Conservation (phyloP, 2,888 invertebrate species). For the Cosmopolites sordidus region DNA sequence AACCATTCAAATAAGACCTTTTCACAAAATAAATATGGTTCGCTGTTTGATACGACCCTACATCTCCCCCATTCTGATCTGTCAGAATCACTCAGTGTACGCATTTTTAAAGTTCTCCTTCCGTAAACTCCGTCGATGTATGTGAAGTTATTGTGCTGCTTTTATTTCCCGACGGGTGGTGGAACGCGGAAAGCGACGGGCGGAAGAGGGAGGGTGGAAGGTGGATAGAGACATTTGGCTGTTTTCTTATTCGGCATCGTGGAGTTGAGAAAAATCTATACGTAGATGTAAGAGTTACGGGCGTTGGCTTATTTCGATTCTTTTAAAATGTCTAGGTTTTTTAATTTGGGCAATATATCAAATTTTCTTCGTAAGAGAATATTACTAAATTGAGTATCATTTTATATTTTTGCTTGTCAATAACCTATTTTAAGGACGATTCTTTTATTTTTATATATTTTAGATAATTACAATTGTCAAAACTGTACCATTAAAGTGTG, state of each 20-base stretch:
- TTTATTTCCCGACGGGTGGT: slow-evolving; percentile 5
- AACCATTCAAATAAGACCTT: too few species aligned
- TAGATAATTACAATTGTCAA: too few species aligned
- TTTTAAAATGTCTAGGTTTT: neutral
- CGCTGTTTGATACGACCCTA: too few species aligned
- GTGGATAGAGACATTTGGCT: slow-evolving; percentile 2
- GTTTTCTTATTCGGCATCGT: slow-evolving; percentile 1
- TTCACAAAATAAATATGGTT: too few species aligned
- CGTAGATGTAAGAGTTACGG: slow-evolving; percentile 1
- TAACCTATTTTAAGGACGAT: too few species aligned
- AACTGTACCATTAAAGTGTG: too few species aligned
- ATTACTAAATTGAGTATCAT: too few species aligned
- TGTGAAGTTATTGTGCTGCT: slow-evolving; percentile 11
- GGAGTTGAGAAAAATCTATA: slow-evolving; percentile 1
- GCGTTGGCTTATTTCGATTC: neutral
- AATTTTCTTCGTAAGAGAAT: too few species aligned
- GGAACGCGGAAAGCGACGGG: neutral
- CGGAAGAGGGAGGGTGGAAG: neutral
- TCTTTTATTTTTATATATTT: too few species aligned
- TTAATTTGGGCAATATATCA: too few species aligned
- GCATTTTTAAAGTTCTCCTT: slow-evolving; percentile 5
- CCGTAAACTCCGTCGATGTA: slow-evolving; percentile 7
- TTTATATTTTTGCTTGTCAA: too few species aligned
- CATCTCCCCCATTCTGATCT: neutral
- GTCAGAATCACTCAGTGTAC: slow-evolving; percentile 4